Evolutionary conservation across 2,113 vertebrate genomes (phyloP).

Genomic region (Chamaea fasciata): DNA sequence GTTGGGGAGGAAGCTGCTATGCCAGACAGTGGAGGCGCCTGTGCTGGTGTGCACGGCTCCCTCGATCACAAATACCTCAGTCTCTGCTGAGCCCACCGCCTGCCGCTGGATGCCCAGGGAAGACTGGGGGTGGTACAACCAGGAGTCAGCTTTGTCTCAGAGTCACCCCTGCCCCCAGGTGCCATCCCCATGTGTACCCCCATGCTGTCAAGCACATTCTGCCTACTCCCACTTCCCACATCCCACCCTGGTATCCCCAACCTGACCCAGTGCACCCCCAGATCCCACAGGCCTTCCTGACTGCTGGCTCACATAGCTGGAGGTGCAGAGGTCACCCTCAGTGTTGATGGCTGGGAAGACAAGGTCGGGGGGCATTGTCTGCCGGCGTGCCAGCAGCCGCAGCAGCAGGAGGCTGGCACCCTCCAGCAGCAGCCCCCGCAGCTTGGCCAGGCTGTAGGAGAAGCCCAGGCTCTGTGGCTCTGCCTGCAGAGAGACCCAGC

Average conservation of each 20-base stretch:
- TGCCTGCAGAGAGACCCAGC: conserved; percentile 48
- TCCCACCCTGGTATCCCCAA: neutral
- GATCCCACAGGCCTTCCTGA: neutral
- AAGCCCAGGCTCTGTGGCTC: conserved; percentile 59
- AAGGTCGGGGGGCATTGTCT: conserved; percentile 67
- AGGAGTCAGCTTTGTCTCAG: neutral
- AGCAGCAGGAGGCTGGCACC: conserved; percentile 84
- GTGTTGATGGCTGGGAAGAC: conserved; percentile 77
- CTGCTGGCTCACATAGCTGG: conserved; percentile 75
- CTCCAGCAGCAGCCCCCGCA: conserved; percentile 80
- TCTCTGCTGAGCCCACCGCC: conserved; percentile 51
- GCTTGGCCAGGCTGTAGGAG: conserved; percentile 44
- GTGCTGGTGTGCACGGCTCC: conserved; percentile 53
- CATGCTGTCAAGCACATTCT: neutral
- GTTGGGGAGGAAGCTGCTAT: conserved; percentile 82
- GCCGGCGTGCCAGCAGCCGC: conserved; percentile 77
- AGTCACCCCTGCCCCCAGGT: neutral
- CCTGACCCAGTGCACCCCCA: neutral
- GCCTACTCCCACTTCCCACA: neutral
- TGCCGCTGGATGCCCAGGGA: conserved; percentile 74
- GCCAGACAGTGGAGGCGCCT: conserved; percentile 69
- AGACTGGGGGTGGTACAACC: neutral
- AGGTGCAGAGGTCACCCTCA: conserved; percentile 68
- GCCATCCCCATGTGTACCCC: too few species aligned
- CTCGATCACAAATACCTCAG: conserved; percentile 81